Evolutionary conservation across 2,797 vertebrate species (phyloP), one percentile per base, ranked within the genome.

Genomic region (Iguana delicatissima): DNA sequence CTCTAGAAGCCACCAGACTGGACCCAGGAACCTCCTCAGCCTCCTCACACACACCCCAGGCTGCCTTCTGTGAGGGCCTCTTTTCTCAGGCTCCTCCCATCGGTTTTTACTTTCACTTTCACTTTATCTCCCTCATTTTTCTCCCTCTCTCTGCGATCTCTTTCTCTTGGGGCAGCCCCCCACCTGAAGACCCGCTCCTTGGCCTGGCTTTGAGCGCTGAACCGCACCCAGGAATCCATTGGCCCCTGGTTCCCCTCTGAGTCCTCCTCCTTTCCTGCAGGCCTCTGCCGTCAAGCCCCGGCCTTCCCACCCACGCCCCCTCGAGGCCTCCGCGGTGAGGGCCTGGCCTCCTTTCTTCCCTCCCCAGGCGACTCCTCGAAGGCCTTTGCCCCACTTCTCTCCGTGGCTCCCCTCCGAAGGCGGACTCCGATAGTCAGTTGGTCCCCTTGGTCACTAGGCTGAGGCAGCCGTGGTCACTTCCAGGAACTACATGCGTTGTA

Each of bases 191-290:
- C 90, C 86, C 97, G 97, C 92, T 99, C 99, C 96, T 98, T 98
- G 90, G 98, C 98, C 94, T 98, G 98, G 96, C 98, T 99, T 95
- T 99, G 98, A 4, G 98, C 95, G 92, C 97, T 98, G 93, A 99
- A 99, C 62, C 98, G 98, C 93, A 99, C 98, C 99, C 98, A 99
- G 2, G 98, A 95, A 84, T 99, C 99, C 99, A 99, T 99, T 89
- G 42, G 42, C 2, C 42, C 89, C 91, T 55, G 35, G 0, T 74
- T 2, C 69, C 35, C 50, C 32, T 8, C 46, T 24, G 12, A 1
- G 38, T 2, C 10, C 84, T 2, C n/a, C 73, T 55, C 64, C 2
- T 3, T 42, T 42, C 42, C 42, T 42, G 42, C 42, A 42, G 42
- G 42, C 42, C 42, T 42, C 42, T 3, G 42, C 42, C 42, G 42